Percentiles rank a stretch among this genome's conserved stretches.
phyloP scores from a whole-genome alignment of 2,797 vertebrate genomes.

The Phylloscopus collybita region DNA sequence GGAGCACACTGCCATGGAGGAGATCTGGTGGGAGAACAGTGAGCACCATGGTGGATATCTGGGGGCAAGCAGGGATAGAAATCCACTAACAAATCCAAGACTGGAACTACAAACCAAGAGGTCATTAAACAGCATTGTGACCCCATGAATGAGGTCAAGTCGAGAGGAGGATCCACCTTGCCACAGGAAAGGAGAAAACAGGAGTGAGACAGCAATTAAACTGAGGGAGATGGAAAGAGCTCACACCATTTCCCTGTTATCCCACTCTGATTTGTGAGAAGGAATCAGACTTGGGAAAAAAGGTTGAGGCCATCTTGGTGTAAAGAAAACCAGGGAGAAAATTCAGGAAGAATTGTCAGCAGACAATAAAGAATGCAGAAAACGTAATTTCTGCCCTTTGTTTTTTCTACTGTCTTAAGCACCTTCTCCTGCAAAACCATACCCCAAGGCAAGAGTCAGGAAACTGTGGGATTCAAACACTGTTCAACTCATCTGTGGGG shows the following conservation, averaged over 20 bases:
- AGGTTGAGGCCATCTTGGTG: neutral
- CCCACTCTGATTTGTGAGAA: neutral
- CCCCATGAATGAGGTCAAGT: neutral
- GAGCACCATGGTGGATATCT: neutral
- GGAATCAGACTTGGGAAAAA: neutral
- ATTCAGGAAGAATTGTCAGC: neutral
- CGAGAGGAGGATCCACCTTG: neutral
- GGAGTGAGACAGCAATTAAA: neutral
- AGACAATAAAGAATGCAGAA: neutral
- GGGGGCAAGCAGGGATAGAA: neutral
- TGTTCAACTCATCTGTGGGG: neutral
- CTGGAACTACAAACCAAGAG: neutral
- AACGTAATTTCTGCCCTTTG: neutral
- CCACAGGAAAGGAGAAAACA: neutral
- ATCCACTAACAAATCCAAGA: neutral
- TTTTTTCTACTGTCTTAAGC: neutral
- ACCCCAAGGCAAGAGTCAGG: neutral
- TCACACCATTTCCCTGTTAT: neutral
- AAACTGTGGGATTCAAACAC: neutral
- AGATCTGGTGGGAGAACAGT: neutral
- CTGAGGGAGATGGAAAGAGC: neutral
- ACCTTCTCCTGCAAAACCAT: neutral
- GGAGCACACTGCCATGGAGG: neutral
- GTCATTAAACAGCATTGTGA: neutral
- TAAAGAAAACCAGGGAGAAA: neutral